Evolutionary conservation across 2,113 vertebrate genomes (phyloP).

Genomic region (Rissa tridactyla): DNA sequence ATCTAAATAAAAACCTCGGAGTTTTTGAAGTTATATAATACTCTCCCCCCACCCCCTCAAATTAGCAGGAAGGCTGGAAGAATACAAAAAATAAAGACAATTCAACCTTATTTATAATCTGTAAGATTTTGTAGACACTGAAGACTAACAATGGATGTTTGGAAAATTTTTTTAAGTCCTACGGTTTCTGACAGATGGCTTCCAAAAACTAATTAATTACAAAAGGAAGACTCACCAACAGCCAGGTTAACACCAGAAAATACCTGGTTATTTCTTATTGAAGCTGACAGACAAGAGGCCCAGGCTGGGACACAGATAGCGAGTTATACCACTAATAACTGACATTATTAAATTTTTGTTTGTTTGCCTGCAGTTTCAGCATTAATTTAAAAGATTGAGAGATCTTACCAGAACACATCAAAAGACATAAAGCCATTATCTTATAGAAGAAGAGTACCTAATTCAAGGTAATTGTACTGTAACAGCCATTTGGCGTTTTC

Average conservation of each 20-base stretch:
- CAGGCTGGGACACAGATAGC: background rate
- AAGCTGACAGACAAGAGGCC: background rate
- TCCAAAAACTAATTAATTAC: background rate
- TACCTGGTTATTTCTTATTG: background rate
- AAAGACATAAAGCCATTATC: background rate
- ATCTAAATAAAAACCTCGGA: background rate
- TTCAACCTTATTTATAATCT: background rate
- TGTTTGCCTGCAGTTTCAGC: background rate
- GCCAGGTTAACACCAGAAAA: background rate
- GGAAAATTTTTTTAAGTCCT: background rate
- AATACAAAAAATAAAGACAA: background rate
- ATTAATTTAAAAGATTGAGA: background rate
- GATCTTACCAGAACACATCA: background rate
- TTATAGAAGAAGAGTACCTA: background rate
- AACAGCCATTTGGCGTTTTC: background rate
- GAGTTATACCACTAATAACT: background rate
- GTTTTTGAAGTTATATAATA: background rate
- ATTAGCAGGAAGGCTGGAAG: background rate
- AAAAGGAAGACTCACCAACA: background rate
- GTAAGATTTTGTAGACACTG: background rate
- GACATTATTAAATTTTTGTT: background rate
- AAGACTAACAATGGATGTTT: background rate
- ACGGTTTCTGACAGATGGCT: background rate
- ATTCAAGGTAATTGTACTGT: background rate
- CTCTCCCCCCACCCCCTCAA: background rate